Percentiles rank a stretch among this genome's conserved stretches.
Evolutionary conservation across 2,113 vertebrate genomes (phyloP).

Genomic region (Indicator maculatus): DNA sequence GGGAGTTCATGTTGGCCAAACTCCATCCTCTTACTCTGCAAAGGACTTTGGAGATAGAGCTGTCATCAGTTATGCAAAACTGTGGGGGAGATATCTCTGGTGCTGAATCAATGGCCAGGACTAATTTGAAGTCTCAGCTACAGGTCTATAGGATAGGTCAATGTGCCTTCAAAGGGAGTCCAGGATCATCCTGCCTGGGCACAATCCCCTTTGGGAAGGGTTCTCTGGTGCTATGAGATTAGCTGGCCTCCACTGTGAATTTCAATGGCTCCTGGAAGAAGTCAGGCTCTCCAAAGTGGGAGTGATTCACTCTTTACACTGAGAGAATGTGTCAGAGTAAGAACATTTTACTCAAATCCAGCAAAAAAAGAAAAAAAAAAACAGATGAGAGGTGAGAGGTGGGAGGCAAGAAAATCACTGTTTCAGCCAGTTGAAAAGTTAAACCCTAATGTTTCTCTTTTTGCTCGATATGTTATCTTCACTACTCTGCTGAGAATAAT

Average conservation of each 20-base stretch:
- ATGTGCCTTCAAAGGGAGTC: neutral
- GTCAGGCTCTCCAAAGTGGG: neutral
- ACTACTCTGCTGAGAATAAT: conserved; percentile 31
- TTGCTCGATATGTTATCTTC: conserved; percentile 8
- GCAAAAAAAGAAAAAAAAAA: neutral
- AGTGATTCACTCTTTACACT: neutral
- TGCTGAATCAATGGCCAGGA: neutral
- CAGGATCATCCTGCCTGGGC: neutral
- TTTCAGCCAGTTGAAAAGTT: conserved; percentile 25
- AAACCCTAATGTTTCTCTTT: conserved; percentile 11
- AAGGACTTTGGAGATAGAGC: neutral
- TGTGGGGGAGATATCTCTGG: neutral
- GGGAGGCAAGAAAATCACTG: conserved; percentile 28
- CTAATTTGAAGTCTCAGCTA: neutral
- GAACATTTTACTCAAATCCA: neutral
- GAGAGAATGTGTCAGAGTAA: neutral
- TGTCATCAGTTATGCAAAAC: neutral
- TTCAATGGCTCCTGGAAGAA: neutral
- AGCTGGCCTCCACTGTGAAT: neutral
- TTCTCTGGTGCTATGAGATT: neutral
- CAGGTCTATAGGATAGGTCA: neutral
- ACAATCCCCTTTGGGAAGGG: neutral
- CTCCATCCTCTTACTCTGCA: neutral
- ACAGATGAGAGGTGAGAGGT: neutral
- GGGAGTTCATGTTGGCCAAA: neutral